Evolutionary conservation across 2,888 invertebrate species (phyloP).

Genomic region (Bugulina stolonifera): DNA sequence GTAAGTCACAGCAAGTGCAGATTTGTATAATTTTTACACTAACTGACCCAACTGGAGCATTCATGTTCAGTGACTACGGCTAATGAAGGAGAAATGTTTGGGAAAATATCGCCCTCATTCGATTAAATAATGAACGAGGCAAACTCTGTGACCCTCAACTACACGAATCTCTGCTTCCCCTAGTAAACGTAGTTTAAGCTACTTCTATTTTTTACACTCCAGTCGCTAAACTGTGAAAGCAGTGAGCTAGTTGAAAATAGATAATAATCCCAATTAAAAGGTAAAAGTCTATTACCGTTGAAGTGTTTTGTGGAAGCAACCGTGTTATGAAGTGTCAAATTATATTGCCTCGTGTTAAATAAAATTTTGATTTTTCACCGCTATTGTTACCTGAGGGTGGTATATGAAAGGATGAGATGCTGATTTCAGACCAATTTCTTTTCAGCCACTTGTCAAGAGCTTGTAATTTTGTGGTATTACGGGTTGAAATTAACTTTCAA

Average conservation of each 20-base stretch:
- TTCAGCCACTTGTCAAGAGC: too few relatives aligned
- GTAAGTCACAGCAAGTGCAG: constrained; percentile 14
- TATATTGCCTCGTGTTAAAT: background rate
- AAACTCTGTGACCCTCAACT: too few relatives aligned
- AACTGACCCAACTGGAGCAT: background rate
- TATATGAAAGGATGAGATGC: background rate
- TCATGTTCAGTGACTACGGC: constrained; percentile 17
- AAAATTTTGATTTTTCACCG: background rate
- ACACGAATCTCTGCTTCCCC: too few relatives aligned
- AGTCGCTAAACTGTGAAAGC: too few relatives aligned
- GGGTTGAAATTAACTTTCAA: constrained; percentile 23
- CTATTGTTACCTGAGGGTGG: background rate
- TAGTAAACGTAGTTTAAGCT: too few relatives aligned
- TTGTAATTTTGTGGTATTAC: background rate
- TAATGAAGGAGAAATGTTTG: background rate
- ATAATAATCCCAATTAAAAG: too few relatives aligned
- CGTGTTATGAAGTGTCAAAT: too few relatives aligned
- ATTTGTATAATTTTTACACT: background rate
- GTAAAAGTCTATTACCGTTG: too few relatives aligned
- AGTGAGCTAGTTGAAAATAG: too few relatives aligned
- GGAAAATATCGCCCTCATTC: constrained; percentile 5
- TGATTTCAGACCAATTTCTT: background rate
- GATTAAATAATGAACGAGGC: too few relatives aligned
- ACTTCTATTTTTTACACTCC: too few relatives aligned
- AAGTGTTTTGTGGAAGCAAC: too few relatives aligned